Conservation (phyloP, 1,140 invertebrate genomes). For the Proctacanthus coquilletti region DNA sequence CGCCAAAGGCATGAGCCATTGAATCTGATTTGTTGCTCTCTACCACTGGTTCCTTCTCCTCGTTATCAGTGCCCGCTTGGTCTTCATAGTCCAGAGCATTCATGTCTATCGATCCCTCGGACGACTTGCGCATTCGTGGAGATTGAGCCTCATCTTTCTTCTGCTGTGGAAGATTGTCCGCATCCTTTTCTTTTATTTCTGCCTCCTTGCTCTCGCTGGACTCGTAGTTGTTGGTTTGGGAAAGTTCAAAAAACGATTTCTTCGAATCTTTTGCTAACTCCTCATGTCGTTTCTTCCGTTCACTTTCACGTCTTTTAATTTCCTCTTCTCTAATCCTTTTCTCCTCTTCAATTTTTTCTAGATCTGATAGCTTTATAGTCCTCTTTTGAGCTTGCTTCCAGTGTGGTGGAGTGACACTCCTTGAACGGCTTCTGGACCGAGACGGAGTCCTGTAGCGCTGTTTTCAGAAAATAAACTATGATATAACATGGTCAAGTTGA, state of each 20-base stretch:
- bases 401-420: constrained; percentile 75
- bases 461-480: not conserved
- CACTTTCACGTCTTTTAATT: constrained; percentile 38
- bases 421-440: constrained; percentile 55
- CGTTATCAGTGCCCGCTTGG: constrained; percentile 20
- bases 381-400: constrained; percentile 75
- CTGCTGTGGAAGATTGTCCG: constrained; percentile 12
- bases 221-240: constrained; percentile 27
- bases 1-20: too few species aligned
- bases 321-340: constrained; percentile 44
- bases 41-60: constrained; percentile 11
- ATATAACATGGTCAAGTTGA: too few species aligned
- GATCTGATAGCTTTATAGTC: constrained; percentile 65
- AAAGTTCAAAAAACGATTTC: constrained; percentile 25
- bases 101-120: constrained; percentile 18
- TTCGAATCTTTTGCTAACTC: constrained; percentile 27
- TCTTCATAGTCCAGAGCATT: constrained; percentile 28
- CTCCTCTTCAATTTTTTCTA: constrained; percentile 53
- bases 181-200: constrained; percentile 7
- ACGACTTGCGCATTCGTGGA: constrained; percentile 16
- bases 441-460: constrained; percentile 77
- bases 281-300: constrained; percentile 40
- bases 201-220: constrained; percentile 16
- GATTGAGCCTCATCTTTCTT: constrained; percentile 6
- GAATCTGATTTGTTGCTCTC: too few species aligned